A percentile compares a stretch with the other conserved stretches of the same genome.
Conservation (phyloP, 1,140 invertebrate genomes). For the Rhynchophorus ferrugineus region DNA sequence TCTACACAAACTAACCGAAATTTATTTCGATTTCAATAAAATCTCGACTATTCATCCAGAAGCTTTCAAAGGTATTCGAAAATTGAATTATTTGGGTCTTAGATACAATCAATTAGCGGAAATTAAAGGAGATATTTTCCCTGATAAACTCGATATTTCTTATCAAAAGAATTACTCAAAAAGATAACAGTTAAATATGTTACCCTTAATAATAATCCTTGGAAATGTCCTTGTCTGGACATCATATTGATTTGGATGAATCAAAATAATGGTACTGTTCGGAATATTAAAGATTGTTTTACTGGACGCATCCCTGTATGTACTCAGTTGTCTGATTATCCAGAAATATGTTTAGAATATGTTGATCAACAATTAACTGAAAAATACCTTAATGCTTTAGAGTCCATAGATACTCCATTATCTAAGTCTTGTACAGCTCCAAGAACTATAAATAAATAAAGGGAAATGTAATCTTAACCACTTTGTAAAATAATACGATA, state of each 20-base stretch:
- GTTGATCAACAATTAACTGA: constrained; percentile 12
- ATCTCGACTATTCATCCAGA: constrained; percentile 15
- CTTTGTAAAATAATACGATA: not conserved
- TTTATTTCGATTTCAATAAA: constrained; percentile 20
- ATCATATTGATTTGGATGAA: constrained; percentile 19
- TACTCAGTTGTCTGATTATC: constrained; percentile 5
- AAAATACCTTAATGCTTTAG: not conserved
- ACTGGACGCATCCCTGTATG: constrained; percentile 12
- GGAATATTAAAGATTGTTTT: not conserved
- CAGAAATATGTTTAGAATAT: constrained; percentile 17
- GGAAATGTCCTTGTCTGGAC: constrained; percentile 25
- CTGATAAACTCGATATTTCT: constrained; percentile 15
- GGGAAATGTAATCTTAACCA: not conserved
- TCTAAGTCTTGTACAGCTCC: not conserved
- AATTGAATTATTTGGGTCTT: constrained; percentile 20
- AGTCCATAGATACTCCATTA: not conserved
- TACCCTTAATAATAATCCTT: constrained; percentile 20
- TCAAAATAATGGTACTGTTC: constrained; percentile 15
- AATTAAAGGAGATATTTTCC: constrained; percentile 21
- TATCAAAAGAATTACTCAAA: constrained; percentile 20
- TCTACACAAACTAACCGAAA: constrained; percentile 13
- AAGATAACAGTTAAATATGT: constrained; percentile 21
- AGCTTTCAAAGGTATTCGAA: constrained; percentile 15
- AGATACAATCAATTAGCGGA: constrained; percentile 17
- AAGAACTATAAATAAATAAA: not conserved